Evolutionary conservation across 53 echinoderm and acorn worm genomes (phyloP).

Genomic region (Echinometra lucunter): DNA sequence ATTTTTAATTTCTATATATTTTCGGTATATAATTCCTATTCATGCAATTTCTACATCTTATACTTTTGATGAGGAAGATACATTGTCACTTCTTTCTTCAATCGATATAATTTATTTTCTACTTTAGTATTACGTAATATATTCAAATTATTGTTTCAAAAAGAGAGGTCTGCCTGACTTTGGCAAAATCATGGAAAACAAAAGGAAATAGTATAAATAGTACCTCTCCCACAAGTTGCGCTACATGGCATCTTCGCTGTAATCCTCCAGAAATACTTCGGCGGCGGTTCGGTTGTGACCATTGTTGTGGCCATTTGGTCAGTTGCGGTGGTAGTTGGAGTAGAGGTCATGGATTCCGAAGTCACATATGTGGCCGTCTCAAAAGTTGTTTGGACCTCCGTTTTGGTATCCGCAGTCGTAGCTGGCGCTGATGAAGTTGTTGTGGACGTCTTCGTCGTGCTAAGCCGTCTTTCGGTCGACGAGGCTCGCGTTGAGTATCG

Average conservation of each 20-base stretch:
- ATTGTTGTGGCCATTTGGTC: neutral
- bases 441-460: slow-evolving; percentile 2
- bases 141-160: too few species aligned
- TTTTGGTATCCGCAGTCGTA: neutral
- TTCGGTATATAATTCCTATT: too few species aligned
- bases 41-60: too few species aligned
- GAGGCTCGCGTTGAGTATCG: slow-evolving; percentile 46
- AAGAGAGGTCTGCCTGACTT: too few species aligned
- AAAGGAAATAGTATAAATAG: neutral
- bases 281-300: slow-evolving; percentile 45
- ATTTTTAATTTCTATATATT: too few species aligned
- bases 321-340: slow-evolving; percentile 10
- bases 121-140: too few species aligned
- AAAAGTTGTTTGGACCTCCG: slow-evolving; percentile 11
- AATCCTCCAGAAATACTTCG: slow-evolving; percentile 76
- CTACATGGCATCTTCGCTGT: slow-evolving; percentile 84
- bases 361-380: slow-evolving; percentile 39
- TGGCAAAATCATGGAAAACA: too few species aligned
- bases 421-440: slow-evolving; percentile 10
- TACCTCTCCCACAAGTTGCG: slow-evolving; percentile 90
- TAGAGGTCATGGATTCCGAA: slow-evolving; percentile 20
- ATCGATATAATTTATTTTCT: too few species aligned
- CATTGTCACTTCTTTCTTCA: too few species aligned
- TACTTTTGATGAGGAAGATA: too few species aligned
- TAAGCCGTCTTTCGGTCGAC: neutral